These are phyloP conservation scores for Synergus laeviventris DNA, from an alignment of 2,888 invertebrate genomes.

Conservation along the genomic window DNA sequence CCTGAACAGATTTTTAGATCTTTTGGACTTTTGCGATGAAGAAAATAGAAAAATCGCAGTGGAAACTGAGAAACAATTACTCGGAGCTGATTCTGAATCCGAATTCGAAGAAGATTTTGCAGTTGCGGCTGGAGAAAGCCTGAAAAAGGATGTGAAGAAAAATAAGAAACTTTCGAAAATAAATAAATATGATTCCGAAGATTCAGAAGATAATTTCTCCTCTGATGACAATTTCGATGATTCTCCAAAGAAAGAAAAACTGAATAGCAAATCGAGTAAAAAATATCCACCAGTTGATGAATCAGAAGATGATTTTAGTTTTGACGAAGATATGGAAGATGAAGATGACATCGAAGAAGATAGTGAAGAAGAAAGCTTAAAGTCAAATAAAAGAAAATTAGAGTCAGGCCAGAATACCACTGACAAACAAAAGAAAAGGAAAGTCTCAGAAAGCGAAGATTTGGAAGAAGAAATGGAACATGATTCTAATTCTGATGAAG, in stretches of 20 bases:
- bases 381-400: constrained; percentile 31
- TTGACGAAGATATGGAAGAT: constrained; percentile 49
- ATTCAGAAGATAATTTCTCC: background rate
- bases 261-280: background rate
- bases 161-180: background rate
- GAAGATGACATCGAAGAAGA: constrained; percentile 53
- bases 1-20: constrained; percentile 75
- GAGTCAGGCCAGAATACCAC: background rate
- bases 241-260: constrained; percentile 3
- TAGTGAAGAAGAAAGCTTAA: constrained; percentile 36
- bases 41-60: constrained; percentile 81
- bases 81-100: constrained; percentile 79
- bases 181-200: background rate
- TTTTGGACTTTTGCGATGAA: constrained; percentile 86
- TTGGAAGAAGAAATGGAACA: constrained; percentile 1
- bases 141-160: constrained; percentile 13
- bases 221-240: constrained; percentile 49
- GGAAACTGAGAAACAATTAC: constrained; percentile 81
- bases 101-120: constrained; percentile 80
- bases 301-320: constrained; percentile 60
- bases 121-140: background rate
- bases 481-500: constrained; percentile 40
- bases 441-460: constrained; percentile 35
- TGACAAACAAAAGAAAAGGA: background rate
- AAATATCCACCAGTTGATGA: constrained; percentile 52